Evolutionary conservation across 2,113 vertebrate genomes (phyloP).

Genomic region (Sorex araneus): DNA sequence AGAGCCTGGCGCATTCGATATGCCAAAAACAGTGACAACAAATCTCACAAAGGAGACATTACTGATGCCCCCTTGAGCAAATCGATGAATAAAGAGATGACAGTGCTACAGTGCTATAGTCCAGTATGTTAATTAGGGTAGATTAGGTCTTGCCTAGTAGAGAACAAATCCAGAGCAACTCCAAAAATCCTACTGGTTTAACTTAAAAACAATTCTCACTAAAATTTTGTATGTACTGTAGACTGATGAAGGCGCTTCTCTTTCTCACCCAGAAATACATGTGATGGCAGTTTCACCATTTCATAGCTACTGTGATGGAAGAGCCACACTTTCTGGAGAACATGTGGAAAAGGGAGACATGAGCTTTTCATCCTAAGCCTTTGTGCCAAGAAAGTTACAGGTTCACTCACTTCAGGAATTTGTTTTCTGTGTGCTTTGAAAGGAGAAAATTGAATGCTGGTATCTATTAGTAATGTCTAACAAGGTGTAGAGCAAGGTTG

Average conservation of each 20-base stretch:
- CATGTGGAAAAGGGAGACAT: background rate
- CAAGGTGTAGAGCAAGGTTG: background rate
- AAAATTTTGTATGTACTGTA: background rate
- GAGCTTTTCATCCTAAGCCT: background rate
- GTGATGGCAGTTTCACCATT: background rate
- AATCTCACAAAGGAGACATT: no score
- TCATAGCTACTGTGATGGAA: background rate
- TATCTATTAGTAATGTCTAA: background rate
- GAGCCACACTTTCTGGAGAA: background rate
- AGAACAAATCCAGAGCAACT: slow-evolving; percentile 8
- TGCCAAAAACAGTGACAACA: no score
- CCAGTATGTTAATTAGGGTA: background rate
- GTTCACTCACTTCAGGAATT: no score
- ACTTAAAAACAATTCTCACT: background rate
- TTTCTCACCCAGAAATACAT: background rate
- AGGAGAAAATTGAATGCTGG: background rate
- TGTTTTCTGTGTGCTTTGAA: background rate
- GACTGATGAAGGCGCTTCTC: background rate
- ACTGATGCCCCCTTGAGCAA: no score
- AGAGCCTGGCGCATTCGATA: no score
- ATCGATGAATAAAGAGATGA: no score
- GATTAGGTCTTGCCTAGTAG: background rate
- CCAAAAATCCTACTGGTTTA: slow-evolving; percentile 4
- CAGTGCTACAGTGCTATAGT: no score
- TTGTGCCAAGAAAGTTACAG: background rate